Base-by-base conservation (phyloP, 2,888 invertebrate genomes). In the Ectemnius cavifrons region DNA sequence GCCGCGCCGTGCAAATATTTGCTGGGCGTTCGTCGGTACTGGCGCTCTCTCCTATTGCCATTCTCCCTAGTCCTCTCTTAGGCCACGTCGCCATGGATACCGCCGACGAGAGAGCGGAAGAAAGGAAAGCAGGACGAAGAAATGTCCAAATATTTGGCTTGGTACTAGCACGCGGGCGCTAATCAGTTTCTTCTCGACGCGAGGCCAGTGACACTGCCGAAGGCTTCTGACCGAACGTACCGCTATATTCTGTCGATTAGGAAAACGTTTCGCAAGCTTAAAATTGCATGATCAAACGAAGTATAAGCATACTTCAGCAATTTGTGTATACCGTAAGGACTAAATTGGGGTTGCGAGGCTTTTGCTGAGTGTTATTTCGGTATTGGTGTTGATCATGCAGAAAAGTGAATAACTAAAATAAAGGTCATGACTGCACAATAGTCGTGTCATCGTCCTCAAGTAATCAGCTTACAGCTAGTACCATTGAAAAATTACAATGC, bases 401-500 rank as follows among this genome's bases (percentile, higher is more conserved):
- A 6, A 37, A 37, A 37, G 11, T 8, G 23, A 23, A 23, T 23
- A 23, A 2, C 57, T 23, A 62, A 56, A 61, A 63, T 67, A 77
- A 60, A 65, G 47, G 72, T 84, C 73, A 76, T 67, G 77, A 71
- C 23, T 23, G 23, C 3, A 23, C 73, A 73, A 73, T 79, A 79
- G 65, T 73, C 57, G 49, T 74, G 71, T 69, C 70, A 65, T 79
- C 65, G 67, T 28, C 58, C 78, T 64, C 71, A 63, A 64, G 77
- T 79, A 78, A 84, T 83, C 77, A 82, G 85, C 83, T 80, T 80
- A 80, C 80, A 73, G 65, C 66, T 62, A 59, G 49, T 78, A 80
- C 84, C 81, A 83, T 85, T 83, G 82, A 84, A 84, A 86, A 86
- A 88, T 86, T 84, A 84, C 84, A 86, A 84, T 84, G 85, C 86